Percentiles rank a stretch among this genome's conserved stretches.
Conservation (phyloP, 1,140 invertebrate genomes). For the Musca vetustissima region DNA sequence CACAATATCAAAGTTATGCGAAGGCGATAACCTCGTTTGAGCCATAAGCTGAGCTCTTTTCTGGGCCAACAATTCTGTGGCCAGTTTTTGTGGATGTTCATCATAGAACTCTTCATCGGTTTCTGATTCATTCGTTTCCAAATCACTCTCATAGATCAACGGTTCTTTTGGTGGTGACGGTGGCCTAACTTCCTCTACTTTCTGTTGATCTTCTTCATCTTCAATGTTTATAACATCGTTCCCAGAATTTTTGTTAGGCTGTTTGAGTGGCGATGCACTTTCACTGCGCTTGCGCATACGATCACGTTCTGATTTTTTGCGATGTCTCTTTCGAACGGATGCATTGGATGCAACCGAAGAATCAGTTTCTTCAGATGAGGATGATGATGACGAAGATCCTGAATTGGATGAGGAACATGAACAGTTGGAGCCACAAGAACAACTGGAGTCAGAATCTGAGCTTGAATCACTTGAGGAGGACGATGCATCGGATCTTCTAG, state of each 20-base stretch:
- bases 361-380: slow-evolving; percentile 65
- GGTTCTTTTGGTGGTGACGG: slow-evolving; percentile 35
- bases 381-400: slow-evolving; percentile 57
- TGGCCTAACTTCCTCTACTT: slow-evolving; percentile 28
- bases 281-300: slow-evolving; percentile 45
- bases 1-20: slow-evolving; percentile 64
- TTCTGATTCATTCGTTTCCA: slow-evolving; percentile 79
- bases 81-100: slow-evolving; percentile 72
- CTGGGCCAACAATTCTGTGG: slow-evolving; percentile 69
- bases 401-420: slow-evolving; percentile 74
- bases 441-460: slow-evolving; percentile 58
- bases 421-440: slow-evolving; percentile 69
- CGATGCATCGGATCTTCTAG: slow-evolving; percentile 9
- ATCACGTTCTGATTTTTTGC: slow-evolving; percentile 34
- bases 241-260: slow-evolving; percentile 1
- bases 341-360: slow-evolving; percentile 53
- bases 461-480: slow-evolving; percentile 60
- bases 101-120: slow-evolving; percentile 87
- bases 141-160: slow-evolving; percentile 68
- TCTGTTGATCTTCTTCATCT: slow-evolving; percentile 15
- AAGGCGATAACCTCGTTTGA: slow-evolving; percentile 60
- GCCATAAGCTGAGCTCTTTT: slow-evolving; percentile 70
- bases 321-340: slow-evolving; percentile 29
- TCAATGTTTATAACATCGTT: slow-evolving; percentile 29
- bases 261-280: slow-evolving; percentile 27